Percentiles rank a stretch among this genome's conserved stretches.
Evolutionary conservation across 2,888 invertebrate species (phyloP).

Genomic region (Ellobium chinense): DNA sequence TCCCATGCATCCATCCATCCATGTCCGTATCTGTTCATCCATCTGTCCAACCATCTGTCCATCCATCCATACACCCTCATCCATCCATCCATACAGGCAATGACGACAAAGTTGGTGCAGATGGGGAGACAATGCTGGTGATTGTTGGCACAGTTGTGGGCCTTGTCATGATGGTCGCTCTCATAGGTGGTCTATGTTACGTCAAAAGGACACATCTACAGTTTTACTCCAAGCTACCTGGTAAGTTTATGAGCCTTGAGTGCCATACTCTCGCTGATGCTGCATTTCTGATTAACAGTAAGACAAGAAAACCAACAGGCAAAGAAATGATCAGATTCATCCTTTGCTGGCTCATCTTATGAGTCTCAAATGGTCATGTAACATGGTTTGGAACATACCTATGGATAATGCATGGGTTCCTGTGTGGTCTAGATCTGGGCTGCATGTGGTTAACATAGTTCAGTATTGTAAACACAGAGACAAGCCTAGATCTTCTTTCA

Average conservation of each 20-base stretch:
- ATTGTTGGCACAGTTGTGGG: conserved; percentile 62
- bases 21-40: neutral
- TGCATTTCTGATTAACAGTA: no score
- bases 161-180: conserved; percentile 62
- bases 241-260: conserved; percentile 50
- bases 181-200: conserved; percentile 68
- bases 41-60: neutral
- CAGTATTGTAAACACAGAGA: no score
- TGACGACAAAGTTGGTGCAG: conserved; percentile 27
- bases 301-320: neutral
- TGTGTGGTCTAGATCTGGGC: no score
- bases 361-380: no score
- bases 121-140: conserved; percentile 58
- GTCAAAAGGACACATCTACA: conserved; percentile 60
- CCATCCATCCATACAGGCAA: neutral
- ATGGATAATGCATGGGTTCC: no score
- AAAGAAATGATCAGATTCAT: neutral
- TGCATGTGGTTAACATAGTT: no score
- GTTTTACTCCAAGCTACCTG: conserved; percentile 68
- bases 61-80: neutral
- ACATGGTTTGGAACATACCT: no score
- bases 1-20: neutral
- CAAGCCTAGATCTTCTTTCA: no score
- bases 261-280: neutral
- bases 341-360: neutral